Conservation (phyloP, 1,140 invertebrate species). For the Danaus plexippus region DNA sequence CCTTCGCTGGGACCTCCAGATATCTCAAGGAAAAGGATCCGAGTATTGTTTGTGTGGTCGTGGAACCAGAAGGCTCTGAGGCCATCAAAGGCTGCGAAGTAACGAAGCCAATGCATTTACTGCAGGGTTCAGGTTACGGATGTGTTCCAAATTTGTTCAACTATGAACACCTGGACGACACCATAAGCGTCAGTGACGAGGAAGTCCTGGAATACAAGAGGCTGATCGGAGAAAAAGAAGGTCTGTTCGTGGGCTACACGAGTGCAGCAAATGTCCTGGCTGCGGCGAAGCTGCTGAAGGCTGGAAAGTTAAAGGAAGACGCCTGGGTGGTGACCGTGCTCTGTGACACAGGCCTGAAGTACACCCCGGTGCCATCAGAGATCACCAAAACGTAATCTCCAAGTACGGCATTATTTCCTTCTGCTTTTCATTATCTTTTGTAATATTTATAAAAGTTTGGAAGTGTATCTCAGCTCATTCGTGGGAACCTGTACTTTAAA, state of each 20-base stretch:
- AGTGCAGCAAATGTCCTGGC: conserved; percentile 49
- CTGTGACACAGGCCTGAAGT: conserved; percentile 45
- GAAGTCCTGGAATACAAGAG: conserved; percentile 40
- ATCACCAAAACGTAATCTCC: no score
- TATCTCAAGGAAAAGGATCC: conserved; percentile 47
- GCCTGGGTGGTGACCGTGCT: conserved; percentile 48
- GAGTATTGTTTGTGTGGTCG: conserved; percentile 30
- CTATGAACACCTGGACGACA: conserved; percentile 39
- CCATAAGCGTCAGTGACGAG: conserved; percentile 40
- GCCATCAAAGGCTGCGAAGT: conserved; percentile 39
- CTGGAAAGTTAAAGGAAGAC: conserved; percentile 37
- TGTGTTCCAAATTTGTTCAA: conserved; percentile 44
- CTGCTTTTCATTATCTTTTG: no score
- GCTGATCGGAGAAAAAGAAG: conserved; percentile 44
- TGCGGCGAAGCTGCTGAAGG: conserved; percentile 41
- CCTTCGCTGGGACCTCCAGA: conserved; percentile 39
- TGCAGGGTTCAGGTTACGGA: conserved; percentile 50
- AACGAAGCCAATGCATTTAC: conserved; percentile 45
- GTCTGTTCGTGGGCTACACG: conserved; percentile 47
- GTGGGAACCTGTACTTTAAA: no score
- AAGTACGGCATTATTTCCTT: no score
- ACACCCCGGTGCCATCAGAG: conserved; percentile 22
- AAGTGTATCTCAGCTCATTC: no score
- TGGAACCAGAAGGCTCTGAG: conserved; percentile 44
- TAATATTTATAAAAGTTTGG: no score